Conservation (phyloP, 2,113 vertebrate genomes). For the Corythornis cristatus region DNA sequence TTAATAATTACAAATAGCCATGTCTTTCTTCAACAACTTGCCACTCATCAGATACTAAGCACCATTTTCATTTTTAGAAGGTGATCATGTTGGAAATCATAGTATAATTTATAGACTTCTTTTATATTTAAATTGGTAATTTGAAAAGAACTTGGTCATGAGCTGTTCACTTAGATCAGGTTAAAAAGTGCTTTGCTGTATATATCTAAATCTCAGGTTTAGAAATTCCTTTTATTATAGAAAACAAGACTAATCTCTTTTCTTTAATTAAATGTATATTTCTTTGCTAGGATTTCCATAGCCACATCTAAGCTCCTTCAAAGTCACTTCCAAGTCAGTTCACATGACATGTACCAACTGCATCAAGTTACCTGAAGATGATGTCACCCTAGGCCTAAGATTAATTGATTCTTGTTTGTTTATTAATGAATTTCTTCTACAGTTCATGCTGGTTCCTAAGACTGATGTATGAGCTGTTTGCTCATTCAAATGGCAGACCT, state of each 20-base stretch:
- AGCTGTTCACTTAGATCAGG: not conserved
- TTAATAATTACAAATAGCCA: not conserved
- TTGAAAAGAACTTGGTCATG: not conserved
- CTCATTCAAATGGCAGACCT: not conserved
- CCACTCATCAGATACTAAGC: not conserved
- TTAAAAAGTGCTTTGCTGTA: too few relatives aligned
- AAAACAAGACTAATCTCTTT: not conserved
- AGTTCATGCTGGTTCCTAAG: not conserved
- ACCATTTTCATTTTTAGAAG: not conserved
- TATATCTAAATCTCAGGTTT: not conserved
- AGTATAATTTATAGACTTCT: not conserved
- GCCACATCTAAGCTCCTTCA: not conserved
- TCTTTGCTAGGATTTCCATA: not conserved
- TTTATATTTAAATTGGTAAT: not conserved
- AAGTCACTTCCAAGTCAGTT: not conserved
- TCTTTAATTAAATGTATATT: not conserved
- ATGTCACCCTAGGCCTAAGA: not conserved
- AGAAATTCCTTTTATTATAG: not conserved
- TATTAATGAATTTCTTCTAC: constrained; percentile 28
- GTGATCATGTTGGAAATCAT: not conserved
- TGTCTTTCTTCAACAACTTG: not conserved
- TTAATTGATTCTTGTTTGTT: not conserved
- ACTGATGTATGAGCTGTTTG: not conserved
- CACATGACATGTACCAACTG: fast-evolving
- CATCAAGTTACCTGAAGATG: not conserved